Percentiles rank a stretch among this genome's conserved stretches.
Evolutionary conservation across 2,888 invertebrate genomes (phyloP).

Genomic region (Lottia gigantea): DNA sequence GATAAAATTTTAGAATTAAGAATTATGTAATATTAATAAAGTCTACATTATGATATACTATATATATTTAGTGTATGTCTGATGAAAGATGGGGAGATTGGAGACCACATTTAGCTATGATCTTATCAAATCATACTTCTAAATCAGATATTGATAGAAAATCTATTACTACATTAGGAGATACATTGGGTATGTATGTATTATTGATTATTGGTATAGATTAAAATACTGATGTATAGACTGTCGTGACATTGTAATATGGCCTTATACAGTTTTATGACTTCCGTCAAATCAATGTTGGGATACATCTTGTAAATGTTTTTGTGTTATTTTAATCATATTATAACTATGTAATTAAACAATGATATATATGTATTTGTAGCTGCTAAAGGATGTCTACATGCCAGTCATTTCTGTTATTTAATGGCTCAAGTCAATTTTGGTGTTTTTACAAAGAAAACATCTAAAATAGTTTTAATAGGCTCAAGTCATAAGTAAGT

Average conservation of each 20-base stretch:
- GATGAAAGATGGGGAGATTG: conserved; percentile 80
- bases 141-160: conserved; percentile 71
- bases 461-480: conserved; percentile 81
- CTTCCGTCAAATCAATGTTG: too few relatives aligned
- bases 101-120: conserved; percentile 96
- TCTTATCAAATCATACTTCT: conserved; percentile 80
- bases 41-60: background rate
- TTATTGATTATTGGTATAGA: too few relatives aligned
- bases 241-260: too few relatives aligned
- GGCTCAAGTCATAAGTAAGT: conserved; percentile 76
- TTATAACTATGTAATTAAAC: too few relatives aligned
- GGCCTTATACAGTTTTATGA: too few relatives aligned
- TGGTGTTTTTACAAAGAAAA: conserved; percentile 71
- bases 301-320: too few relatives aligned
- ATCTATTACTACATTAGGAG: conserved; percentile 75
- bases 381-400: conserved; percentile 79
- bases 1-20: too few relatives aligned
- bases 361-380: conserved; percentile 31
- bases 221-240: too few relatives aligned
- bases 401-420: conserved; percentile 96
- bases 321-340: too few relatives aligned
- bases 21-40: too few relatives aligned
- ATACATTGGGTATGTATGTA: conserved; percentile 69
- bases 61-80: conserved; percentile 63
- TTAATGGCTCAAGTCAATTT: conserved; percentile 82